phyloP scores from a whole-genome alignment of 2,113 vertebrate species.

The Cichladusa arquata region DNA sequence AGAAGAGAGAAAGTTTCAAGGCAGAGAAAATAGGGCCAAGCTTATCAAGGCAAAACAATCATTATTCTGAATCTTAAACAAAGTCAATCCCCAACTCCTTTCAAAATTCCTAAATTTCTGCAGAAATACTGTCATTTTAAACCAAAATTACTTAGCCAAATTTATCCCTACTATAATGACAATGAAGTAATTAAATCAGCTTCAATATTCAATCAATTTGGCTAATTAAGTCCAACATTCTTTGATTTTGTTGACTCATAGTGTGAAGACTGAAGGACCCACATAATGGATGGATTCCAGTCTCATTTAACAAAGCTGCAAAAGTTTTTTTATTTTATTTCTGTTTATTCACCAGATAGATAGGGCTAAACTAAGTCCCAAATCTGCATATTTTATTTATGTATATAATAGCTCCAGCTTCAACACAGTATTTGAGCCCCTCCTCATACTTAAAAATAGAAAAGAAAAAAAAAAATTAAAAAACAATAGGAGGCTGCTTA shows the following conservation, averaged over 20 bases:
- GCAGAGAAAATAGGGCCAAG: background rate
- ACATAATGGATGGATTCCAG: background rate
- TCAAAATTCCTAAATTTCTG: background rate
- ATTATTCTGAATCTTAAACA: background rate
- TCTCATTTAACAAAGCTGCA: background rate
- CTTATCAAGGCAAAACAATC: background rate
- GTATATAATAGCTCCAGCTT: background rate
- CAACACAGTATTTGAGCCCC: background rate
- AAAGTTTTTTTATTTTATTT: background rate
- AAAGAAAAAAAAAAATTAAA: background rate
- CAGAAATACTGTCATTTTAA: background rate
- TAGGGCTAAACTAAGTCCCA: background rate
- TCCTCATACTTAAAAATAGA: background rate
- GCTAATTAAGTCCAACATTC: background rate
- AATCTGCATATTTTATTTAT: background rate
- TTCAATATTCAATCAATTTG: slow-evolving; percentile 7
- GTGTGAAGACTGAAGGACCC: background rate
- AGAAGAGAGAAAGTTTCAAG: background rate
- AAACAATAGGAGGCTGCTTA: background rate
- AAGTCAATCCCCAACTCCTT: background rate
- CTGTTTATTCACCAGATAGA: background rate
- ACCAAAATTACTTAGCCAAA: background rate
- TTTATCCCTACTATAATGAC: background rate
- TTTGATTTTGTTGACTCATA: background rate
- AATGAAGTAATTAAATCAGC: background rate